phyloP scores from a whole-genome alignment of 2,797 vertebrate species.

The Arrhamphus sclerolepis region DNA sequence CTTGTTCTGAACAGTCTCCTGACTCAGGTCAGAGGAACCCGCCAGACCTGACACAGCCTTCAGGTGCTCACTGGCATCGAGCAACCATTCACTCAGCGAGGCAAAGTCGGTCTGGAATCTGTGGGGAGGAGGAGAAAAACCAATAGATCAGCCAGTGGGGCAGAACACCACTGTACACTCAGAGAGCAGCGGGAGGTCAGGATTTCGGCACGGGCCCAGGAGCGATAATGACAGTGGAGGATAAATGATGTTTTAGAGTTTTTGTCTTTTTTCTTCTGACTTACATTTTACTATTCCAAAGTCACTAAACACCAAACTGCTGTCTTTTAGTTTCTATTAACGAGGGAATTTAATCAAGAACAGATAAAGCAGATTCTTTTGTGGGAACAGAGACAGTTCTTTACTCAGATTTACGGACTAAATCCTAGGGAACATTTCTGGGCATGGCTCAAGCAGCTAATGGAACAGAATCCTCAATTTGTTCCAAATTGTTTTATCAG shows the following conservation, averaged over 20 bases:
- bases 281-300: neutral
- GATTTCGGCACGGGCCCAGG: slow-evolving; percentile 5
- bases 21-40: slow-evolving; percentile 73
- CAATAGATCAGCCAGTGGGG: slow-evolving; percentile 28
- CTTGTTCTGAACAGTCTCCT: slow-evolving; percentile 73
- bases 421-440: neutral
- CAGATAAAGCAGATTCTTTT: too few relatives aligned
- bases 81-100: slow-evolving; percentile 84
- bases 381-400: neutral
- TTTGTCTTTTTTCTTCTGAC: neutral
- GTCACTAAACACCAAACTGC: too few relatives aligned
- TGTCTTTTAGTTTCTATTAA: too few relatives aligned
- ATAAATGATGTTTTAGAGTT: neutral
- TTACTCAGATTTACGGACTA: slow-evolving; percentile 5
- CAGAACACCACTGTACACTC: slow-evolving; percentile 34
- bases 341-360: neutral
- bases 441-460: neutral
- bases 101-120: slow-evolving; percentile 85
- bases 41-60: slow-evolving; percentile 81
- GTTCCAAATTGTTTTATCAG: neutral
- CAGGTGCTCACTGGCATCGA: slow-evolving; percentile 79
- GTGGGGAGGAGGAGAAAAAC: slow-evolving; percentile 44
- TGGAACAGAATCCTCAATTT: neutral
- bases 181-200: slow-evolving; percentile 10
- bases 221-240: neutral